Base-by-base conservation (phyloP, 2,113 vertebrate genomes). In the Pseudorhombus dupliciocellatus region DNA sequence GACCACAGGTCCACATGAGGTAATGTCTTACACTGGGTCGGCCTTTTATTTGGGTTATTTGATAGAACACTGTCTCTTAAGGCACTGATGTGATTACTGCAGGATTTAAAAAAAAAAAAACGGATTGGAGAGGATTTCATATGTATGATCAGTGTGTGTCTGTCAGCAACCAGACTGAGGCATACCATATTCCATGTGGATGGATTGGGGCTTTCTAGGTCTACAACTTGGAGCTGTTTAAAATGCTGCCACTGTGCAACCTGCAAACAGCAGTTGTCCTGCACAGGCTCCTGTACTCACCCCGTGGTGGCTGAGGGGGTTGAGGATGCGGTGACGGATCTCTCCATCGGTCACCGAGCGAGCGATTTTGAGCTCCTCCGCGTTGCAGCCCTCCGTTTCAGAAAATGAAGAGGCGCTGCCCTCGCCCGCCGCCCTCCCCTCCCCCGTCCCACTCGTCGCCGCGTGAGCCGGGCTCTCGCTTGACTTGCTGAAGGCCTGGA, bases 271-370 rank as follows among this genome's bases (percentile, higher is more conserved):
- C 42, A 44, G 31, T 50, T 10, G 46, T 28, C 15, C 48, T 46
- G 52, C 48, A 85, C 90, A 11, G 21, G 50, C 21, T 10, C 8
- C 10, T 3, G 1, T 4, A 95, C 97, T 96, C 94, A 98, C 97
- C 94, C 96, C 97, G 0, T 97, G 96, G 25, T 84, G 85, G 91
- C 91, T 94, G 70, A 95, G 88, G 0, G 94, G 92, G 85, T 92
- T 92, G 0, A 96, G 94, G 11, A 92, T 80, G 74, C 94, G 94
- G 86, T 93, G 95, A 87, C 94, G 95, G 85, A 98, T 94, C 83
- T 97, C 97, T 55, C 95, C 95, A 31, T 98, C 97, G 0, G 96
- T 98, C 83, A 96, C 92, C 3, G 96, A 97, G 62, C 95, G 95
- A 40, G 94, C 94, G 22, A 97, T 91, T 87, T 95, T 95, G 58